A percentile compares a stretch with the other conserved stretches of the same genome.
phyloP scores from a whole-genome alignment of 1,140 invertebrate genomes.

The Eurosta solidaginis region DNA sequence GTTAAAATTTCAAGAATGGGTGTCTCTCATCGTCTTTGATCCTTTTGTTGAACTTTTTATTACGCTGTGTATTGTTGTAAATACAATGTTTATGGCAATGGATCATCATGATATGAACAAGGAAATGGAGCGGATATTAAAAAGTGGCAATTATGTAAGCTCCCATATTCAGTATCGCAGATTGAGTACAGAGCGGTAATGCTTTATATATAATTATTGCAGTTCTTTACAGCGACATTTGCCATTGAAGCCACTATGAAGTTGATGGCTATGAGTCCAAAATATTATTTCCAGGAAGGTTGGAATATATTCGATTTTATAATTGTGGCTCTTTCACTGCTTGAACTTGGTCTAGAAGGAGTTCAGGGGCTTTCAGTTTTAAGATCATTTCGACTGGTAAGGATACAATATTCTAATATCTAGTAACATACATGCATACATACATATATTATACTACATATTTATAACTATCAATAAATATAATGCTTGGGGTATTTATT shows the following conservation, averaged over 20 bases:
- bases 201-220: constrained; percentile 49
- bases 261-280: constrained; percentile 94
- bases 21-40: constrained; percentile 93
- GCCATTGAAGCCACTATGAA: constrained; percentile 95
- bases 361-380: constrained; percentile 95
- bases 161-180: neutral
- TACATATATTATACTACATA: too few relatives aligned
- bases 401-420: too few relatives aligned
- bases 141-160: constrained; percentile 94
- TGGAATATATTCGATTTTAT: constrained; percentile 99
- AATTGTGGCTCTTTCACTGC: constrained; percentile 92
- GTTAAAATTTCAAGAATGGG: constrained; percentile 87
- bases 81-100: constrained; percentile 97
- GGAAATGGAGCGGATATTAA: constrained; percentile 81
- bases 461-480: too few relatives aligned
- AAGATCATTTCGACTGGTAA: constrained; percentile 96
- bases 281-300: constrained; percentile 97
- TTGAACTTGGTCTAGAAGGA: constrained; percentile 90
- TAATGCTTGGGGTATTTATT: too few relatives aligned
- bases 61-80: constrained; percentile 96
- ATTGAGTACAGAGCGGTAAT: neutral
- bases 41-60: constrained; percentile 98
- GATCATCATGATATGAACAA: constrained; percentile 94
- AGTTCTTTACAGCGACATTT: constrained; percentile 98
- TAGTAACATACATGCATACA: too few relatives aligned